Percentiles rank a stretch among this genome's conserved stretches.
Evolutionary conservation across 2,888 invertebrate genomes (phyloP).

Genomic region (Apamea epomidion): DNA sequence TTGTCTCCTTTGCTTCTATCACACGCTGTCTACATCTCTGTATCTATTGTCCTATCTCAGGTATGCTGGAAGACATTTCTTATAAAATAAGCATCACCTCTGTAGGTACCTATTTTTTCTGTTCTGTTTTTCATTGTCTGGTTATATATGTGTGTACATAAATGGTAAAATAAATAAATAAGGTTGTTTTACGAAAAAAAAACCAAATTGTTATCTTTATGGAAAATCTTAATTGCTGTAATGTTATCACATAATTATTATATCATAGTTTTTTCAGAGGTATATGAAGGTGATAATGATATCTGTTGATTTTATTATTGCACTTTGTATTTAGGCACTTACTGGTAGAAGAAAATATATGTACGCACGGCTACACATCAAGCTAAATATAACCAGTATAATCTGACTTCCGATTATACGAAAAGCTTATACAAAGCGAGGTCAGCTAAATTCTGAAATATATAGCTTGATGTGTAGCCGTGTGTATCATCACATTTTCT

Average conservation of each 20-base stretch:
- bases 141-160: no score
- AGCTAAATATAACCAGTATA: not conserved
- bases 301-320: conserved; percentile 18
- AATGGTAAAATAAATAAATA: no score
- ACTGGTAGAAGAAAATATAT: not conserved
- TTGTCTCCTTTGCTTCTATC: no score
- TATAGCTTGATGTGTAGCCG: not conserved
- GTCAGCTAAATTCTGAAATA: not conserved
- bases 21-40: no score
- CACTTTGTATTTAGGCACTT: not conserved
- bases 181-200: not conserved
- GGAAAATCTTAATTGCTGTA: conserved; percentile 19
- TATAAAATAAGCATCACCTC: no score
- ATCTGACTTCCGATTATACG: not conserved
- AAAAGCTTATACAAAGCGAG: not conserved
- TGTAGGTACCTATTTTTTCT: no score
- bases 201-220: not conserved
- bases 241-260: conserved; percentile 13
- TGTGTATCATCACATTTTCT: not conserved
- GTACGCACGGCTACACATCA: not conserved
- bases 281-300: not conserved
- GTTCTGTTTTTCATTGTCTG: no score
- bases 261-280: not conserved
- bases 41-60: no score
- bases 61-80: no score